Evolutionary conservation across 92 coral and sea anemone species (phyloP).

Genomic region (Bergia puertoricense): DNA sequence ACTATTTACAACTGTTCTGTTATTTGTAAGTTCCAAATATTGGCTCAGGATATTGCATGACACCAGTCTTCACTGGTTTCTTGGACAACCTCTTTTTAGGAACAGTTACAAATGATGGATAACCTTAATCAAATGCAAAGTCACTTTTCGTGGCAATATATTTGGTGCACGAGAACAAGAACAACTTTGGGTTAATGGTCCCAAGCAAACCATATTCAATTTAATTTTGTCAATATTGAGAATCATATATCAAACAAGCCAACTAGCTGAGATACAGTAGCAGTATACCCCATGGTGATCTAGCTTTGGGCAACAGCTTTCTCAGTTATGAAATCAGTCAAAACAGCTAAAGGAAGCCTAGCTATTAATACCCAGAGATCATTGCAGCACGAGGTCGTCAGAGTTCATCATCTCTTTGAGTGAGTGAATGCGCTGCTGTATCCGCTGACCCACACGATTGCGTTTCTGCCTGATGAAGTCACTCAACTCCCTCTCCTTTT

Average conservation of each 20-base stretch:
- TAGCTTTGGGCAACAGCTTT: neutral
- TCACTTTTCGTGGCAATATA: neutral
- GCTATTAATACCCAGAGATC: neutral
- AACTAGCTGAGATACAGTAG: neutral
- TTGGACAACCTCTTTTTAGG: neutral
- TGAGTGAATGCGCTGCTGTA: slow-evolving; percentile 75
- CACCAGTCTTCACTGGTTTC: neutral
- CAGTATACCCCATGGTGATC: neutral
- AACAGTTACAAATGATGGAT: no score
- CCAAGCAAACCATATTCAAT: neutral
- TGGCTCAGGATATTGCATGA: neutral
- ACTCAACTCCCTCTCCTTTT: slow-evolving; percentile 84
- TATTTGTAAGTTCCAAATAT: neutral
- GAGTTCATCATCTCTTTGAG: slow-evolving; percentile 70
- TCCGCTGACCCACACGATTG: slow-evolving; percentile 86
- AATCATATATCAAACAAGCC: neutral
- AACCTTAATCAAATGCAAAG: neutral
- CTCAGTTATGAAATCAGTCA: neutral
- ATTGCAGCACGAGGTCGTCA: slow-evolving; percentile 64
- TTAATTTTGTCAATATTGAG: no score
- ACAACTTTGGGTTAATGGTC: neutral
- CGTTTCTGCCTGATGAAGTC: slow-evolving; percentile 76
- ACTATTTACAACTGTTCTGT: neutral
- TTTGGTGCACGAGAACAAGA: neutral
- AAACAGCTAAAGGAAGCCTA: neutral